Evolutionary conservation across 2,797 vertebrate species (phyloP).

Genomic region (Anguilla marmorata): DNA sequence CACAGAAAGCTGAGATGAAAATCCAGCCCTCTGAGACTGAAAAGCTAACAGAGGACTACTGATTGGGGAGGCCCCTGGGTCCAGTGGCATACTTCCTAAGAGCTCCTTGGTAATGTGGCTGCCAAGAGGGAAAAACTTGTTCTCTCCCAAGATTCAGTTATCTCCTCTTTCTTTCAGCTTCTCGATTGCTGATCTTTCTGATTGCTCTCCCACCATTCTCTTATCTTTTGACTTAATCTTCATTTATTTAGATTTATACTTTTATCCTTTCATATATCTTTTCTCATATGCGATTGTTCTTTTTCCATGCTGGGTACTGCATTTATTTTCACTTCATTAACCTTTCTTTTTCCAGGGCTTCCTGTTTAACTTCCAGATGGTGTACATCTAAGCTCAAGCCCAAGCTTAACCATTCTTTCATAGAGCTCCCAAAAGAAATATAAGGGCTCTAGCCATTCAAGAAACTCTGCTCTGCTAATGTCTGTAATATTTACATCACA

Average conservation of each 20-base stretch:
- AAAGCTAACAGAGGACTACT: constrained; percentile 92
- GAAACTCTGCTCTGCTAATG: not conserved
- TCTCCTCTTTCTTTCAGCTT: constrained; percentile 34
- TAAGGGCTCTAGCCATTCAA: not conserved
- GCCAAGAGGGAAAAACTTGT: not conserved
- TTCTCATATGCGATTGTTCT: not conserved
- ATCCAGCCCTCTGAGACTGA: constrained; percentile 98
- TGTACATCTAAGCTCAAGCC: not conserved
- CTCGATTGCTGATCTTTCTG: constrained; percentile 1
- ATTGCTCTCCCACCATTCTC: not conserved
- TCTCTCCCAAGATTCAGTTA: constrained; percentile 27
- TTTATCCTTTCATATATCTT: not conserved
- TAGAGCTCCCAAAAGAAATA: no score
- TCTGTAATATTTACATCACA: not conserved
- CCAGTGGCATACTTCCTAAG: constrained; percentile 57
- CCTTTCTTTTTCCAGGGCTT: constrained; percentile 8
- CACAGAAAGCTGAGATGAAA: constrained; percentile 97
- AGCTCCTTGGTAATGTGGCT: constrained; percentile 71
- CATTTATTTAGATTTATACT: not conserved
- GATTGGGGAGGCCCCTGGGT: constrained; percentile 61
- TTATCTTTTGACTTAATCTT: not conserved
- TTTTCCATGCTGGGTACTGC: not conserved
- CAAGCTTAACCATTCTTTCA: not conserved
- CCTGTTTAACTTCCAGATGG: constrained; percentile 4
- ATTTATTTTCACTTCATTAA: not conserved